Base-by-base conservation (phyloP, 2,888 invertebrate species). In the Lasioglossum zephyrum region DNA sequence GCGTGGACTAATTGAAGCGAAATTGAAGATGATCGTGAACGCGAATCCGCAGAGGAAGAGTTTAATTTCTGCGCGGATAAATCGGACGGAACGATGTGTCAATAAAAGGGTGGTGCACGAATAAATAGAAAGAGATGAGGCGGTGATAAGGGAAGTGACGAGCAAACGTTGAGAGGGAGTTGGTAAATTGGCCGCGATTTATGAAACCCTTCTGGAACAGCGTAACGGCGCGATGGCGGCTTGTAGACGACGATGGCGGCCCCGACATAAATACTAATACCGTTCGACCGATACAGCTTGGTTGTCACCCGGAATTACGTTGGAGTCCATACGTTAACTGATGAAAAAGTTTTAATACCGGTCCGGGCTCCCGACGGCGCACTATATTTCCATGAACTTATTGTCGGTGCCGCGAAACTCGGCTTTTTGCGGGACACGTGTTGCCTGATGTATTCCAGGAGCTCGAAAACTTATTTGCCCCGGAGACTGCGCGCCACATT, bases 401-500 rank as follows among this genome's bases (percentile, higher is more conserved):
- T 93, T 93, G 92, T 93, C 81, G 80, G 77, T 80, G 41, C 63
- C 86, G 90, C 85, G 88, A 90, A 93, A 93, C 90, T 92, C 91
- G 86, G 93, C 92, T 93, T 93, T 93, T 93, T 92, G 90, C 93
- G 84, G 89, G 93, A 93, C 93, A 93, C 93, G 93, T 93, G 93
- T 93, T 93, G 93, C 93, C 92, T 92, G 91, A 91, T 92, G 90
- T 93, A 93, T 92, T 92, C 91, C 85, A 86, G 77, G 85, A 83
- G 87, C 90, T 88, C 84, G 90, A 85, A 91, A 93, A 93, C 93
- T 93, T 93, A 93, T 93, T 92, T 92, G 89, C 93, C 91, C 93
- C 75, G 76, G 93, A 91, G 93, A 90, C 86, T 77, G 69, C 81
- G 86, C 87, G 87, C 91, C 89, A 91, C 89, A 91, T 91, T 91